Evolutionary conservation across 2,888 invertebrate species (phyloP).

Genomic region (Tubulanus polymorphus): DNA sequence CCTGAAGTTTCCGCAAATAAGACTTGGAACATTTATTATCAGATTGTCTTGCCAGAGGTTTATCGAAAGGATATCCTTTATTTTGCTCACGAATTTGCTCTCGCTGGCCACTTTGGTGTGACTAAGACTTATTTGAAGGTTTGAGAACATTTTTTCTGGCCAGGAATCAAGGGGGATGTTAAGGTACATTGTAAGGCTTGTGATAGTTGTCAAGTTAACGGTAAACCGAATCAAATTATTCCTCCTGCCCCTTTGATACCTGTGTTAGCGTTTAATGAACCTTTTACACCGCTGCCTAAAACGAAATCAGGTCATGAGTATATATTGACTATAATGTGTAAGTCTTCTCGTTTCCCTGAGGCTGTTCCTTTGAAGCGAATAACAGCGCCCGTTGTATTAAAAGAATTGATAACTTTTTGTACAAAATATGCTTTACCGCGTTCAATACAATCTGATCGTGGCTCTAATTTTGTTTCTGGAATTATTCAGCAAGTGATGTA

Average conservation of each 20-base stretch:
- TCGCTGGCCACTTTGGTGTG: slow-evolving; percentile 17
- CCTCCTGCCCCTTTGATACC: slow-evolving; percentile 12
- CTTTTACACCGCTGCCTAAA: slow-evolving; percentile 18
- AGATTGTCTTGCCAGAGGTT: not conserved
- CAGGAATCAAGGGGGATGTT: slow-evolving; percentile 12
- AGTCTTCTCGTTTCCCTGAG: not conserved
- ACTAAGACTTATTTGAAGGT: slow-evolving; percentile 10
- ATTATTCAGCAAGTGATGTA: slow-evolving; percentile 17
- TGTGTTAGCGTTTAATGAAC: slow-evolving; percentile 15
- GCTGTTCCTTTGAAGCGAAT: slow-evolving; percentile 7
- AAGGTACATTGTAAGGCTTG: slow-evolving; percentile 15
- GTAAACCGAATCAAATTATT: slow-evolving; percentile 17
- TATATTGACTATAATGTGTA: not conserved
- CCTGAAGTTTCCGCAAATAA: not conserved
- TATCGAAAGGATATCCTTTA: not conserved
- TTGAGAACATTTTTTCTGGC: slow-evolving; percentile 19
- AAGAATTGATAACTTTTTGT: slow-evolving; percentile 18
- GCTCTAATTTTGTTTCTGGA: slow-evolving; percentile 21
- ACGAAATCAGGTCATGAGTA: slow-evolving; percentile 17
- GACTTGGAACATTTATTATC: not conserved
- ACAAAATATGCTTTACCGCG: slow-evolving; percentile 18
- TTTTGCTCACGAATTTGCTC: slow-evolving; percentile 16
- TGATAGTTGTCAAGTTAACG: slow-evolving; percentile 16
- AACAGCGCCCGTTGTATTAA: slow-evolving; percentile 17
- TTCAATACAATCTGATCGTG: slow-evolving; percentile 19